Evolutionary conservation across 2,888 invertebrate genomes (phyloP).

Genomic region (Drosophila algonquin): DNA sequence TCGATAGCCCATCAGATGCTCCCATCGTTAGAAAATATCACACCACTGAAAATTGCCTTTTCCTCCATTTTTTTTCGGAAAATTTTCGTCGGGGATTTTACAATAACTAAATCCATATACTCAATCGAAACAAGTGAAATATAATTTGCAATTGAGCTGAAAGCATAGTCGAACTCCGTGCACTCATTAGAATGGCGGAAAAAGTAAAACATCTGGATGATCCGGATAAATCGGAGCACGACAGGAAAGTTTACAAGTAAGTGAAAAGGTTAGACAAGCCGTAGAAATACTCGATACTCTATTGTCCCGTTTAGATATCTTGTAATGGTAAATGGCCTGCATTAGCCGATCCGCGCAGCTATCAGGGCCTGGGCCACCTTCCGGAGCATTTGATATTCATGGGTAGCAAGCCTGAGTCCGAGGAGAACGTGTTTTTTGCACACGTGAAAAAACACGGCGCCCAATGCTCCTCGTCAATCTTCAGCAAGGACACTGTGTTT

Average conservation of each 20-base stretch:
- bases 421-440: slow-evolving; percentile 93
- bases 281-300: neutral
- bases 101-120: too few relatives aligned
- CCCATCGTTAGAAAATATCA: too few relatives aligned
- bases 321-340: slow-evolving; percentile 88
- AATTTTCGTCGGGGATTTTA: too few relatives aligned
- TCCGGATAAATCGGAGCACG: slow-evolving; percentile 90
- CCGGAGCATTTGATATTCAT: slow-evolving; percentile 96
- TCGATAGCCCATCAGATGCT: too few relatives aligned
- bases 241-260: slow-evolving; percentile 91
- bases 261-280: slow-evolving; percentile 7
- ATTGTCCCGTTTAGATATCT: slow-evolving; percentile 85
- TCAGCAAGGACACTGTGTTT: slow-evolving; percentile 93
- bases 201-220: slow-evolving; percentile 82
- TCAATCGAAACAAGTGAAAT: too few relatives aligned
- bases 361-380: slow-evolving; percentile 93
- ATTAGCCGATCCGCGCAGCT: slow-evolving; percentile 91
- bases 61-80: too few relatives aligned
- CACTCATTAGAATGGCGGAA: slow-evolving; percentile 53
- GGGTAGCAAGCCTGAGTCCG: slow-evolving; percentile 95
- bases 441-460: slow-evolving; percentile 94
- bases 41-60: too few relatives aligned
- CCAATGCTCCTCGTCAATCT: slow-evolving; percentile 93
- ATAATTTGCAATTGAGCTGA: too few relatives aligned
- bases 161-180: too few relatives aligned